A percentile compares a stretch with the other conserved stretches of the same genome.
phyloP scores from a whole-genome alignment of 2,888 invertebrate species.

The Caenorhabditis sp. region DNA sequence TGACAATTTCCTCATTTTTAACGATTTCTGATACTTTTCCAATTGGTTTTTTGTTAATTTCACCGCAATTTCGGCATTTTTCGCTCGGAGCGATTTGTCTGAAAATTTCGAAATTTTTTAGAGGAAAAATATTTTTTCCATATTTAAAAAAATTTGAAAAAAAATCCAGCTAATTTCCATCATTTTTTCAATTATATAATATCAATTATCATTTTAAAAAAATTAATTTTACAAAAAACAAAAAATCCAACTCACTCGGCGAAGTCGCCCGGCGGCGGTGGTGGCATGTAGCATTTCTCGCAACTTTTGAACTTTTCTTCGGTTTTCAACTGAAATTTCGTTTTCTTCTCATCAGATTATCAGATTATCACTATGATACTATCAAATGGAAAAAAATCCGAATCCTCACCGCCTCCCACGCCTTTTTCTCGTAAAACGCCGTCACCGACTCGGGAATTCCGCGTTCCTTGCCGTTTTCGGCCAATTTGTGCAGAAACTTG shows the following conservation, averaged over 20 bases:
- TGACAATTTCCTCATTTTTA: constrained; percentile 13
- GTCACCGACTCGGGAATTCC: constrained; percentile 19
- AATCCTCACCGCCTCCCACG: constrained; percentile 39
- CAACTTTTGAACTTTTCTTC: constrained; percentile 34
- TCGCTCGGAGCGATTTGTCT: constrained; percentile 3
- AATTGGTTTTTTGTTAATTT: constrained; percentile 19
- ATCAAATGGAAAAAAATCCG: background rate
- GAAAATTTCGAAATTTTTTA: background rate
- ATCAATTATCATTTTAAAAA: too few species aligned
- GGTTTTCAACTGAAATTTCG: constrained; percentile 28
- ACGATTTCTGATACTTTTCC: constrained; percentile 16
- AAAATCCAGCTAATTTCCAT: background rate
- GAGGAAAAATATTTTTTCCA: too few species aligned
- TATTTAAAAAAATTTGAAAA: background rate
- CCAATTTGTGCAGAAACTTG: constrained; percentile 44
- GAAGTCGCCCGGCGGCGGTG: constrained; percentile 28
- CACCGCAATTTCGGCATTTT: constrained; percentile 15
- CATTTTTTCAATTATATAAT: too few species aligned
- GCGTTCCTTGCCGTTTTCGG: constrained; percentile 32
- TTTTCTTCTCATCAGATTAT: too few species aligned
- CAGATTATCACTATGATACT: too few species aligned
- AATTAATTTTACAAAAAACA: too few species aligned
- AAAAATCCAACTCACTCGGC: constrained; percentile 8
- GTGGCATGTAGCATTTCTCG: constrained; percentile 41
- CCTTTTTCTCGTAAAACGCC: constrained; percentile 38